Conservation (phyloP, 2,797 vertebrate genomes). For the Macrochelys suwanniensis region DNA sequence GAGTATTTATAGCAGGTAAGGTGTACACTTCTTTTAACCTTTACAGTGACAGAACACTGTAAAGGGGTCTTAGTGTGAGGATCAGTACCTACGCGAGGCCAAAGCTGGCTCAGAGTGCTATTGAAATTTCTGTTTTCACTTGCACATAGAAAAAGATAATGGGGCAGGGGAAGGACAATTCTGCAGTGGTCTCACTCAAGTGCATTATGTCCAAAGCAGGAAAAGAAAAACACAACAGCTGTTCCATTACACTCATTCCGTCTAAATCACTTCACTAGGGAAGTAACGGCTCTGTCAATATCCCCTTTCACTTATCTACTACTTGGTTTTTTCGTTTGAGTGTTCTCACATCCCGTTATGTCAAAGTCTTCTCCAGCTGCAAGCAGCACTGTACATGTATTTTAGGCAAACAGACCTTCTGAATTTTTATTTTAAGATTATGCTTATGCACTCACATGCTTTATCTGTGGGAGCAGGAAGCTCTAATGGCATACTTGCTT, state of each 20-base stretch:
- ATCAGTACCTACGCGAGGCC: background rate
- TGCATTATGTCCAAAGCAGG: slow-evolving; percentile 39
- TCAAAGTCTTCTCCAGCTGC: slow-evolving; percentile 44
- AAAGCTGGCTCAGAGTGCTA: background rate
- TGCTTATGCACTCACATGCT: slow-evolving; percentile 55
- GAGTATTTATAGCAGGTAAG: slow-evolving; percentile 24
- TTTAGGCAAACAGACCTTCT: slow-evolving; percentile 53
- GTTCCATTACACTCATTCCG: slow-evolving; percentile 72
- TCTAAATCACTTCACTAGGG: slow-evolving; percentile 75
- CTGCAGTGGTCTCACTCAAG: slow-evolving; percentile 56
- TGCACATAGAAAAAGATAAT: background rate
- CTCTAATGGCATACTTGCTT: slow-evolving; percentile 6
- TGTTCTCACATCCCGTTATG: slow-evolving; percentile 61
- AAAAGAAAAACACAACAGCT: slow-evolving; percentile 69
- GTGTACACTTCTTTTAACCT: slow-evolving; percentile 6
- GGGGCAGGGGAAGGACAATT: slow-evolving; percentile 48
- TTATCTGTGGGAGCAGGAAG: slow-evolving; percentile 46
- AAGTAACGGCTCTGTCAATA: slow-evolving; percentile 75
- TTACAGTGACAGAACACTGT: background rate
- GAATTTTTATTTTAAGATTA: slow-evolving; percentile 67
- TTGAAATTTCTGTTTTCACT: slow-evolving; percentile 27
- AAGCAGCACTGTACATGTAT: slow-evolving; percentile 57
- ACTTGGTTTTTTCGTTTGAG: slow-evolving; percentile 62
- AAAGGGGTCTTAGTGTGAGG: no score
- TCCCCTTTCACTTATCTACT: slow-evolving; percentile 71